phyloP scores from a whole-genome alignment of 2,888 invertebrate genomes.

The Selenia dentaria region DNA sequence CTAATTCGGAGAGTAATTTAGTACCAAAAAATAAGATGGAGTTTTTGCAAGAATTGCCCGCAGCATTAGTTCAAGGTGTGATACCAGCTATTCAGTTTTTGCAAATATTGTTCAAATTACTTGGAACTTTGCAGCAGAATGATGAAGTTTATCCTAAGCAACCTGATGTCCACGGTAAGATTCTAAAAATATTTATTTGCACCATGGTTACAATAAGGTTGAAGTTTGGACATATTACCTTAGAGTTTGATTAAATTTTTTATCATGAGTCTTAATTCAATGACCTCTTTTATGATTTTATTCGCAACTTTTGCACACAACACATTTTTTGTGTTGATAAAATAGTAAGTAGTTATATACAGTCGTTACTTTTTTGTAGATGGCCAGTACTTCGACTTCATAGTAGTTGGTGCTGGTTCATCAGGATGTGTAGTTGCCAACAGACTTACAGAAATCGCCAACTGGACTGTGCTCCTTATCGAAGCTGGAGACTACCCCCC shows the following conservation, averaged over 20 bases:
- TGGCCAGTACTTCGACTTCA: conserved; percentile 30
- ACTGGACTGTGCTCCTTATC: conserved; percentile 45
- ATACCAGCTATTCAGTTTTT: not conserved
- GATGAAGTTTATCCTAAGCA: not conserved
- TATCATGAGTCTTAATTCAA: too few relatives aligned
- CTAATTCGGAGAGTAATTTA: too few relatives aligned
- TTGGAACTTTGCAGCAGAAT: not conserved
- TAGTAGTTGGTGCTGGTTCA: conserved; percentile 46
- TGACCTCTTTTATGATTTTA: too few relatives aligned
- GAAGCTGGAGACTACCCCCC: conserved; percentile 49
- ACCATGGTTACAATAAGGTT: too few relatives aligned
- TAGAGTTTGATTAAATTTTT: too few relatives aligned
- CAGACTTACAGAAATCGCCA: conserved; percentile 41
- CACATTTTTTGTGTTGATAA: too few relatives aligned
- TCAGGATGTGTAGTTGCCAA: conserved; percentile 48
- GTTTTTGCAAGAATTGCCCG: not conserved
- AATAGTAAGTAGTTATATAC: too few relatives aligned
- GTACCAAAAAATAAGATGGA: not conserved
- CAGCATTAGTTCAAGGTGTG: not conserved
- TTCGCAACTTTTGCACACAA: too few relatives aligned
- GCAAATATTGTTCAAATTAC: not conserved
- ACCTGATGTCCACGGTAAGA: not conserved
- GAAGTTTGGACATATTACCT: too few relatives aligned
- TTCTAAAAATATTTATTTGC: too few relatives aligned
- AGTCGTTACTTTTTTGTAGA: conserved; percentile 28